These are phyloP conservation scores for Anorthoa munda DNA, from an alignment of 2,888 invertebrate genomes.

Conservation along the genomic window DNA sequence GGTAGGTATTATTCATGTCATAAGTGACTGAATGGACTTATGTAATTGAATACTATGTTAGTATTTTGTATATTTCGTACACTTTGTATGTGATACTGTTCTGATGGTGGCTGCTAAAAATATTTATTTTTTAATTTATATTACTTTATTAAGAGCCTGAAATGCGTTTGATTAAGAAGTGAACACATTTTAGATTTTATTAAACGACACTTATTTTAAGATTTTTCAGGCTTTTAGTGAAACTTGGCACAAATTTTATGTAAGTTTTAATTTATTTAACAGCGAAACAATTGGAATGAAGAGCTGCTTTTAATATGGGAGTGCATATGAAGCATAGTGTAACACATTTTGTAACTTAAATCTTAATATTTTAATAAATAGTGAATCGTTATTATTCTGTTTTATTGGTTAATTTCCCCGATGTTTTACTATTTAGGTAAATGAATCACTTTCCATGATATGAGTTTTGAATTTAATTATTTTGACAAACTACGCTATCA, in stretches of 20 bases:
- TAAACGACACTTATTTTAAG: slow-evolving; percentile 14
- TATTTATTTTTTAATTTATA: slow-evolving; percentile 63
- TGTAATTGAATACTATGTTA: slow-evolving; percentile 52
- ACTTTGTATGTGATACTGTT: slow-evolving; percentile 57
- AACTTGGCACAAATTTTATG: slow-evolving; percentile 52
- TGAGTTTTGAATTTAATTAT: background rate
- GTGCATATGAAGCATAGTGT: slow-evolving; percentile 9
- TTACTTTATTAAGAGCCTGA: slow-evolving; percentile 66
- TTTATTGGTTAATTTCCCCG: slow-evolving; percentile 30
- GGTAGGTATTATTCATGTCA: slow-evolving; percentile 38
- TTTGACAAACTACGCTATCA: background rate
- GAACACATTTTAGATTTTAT: background rate
- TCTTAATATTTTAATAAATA: slow-evolving; percentile 55
- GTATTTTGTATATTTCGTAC: slow-evolving; percentile 53
- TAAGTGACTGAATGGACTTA: slow-evolving; percentile 56
- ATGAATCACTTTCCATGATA: background rate
- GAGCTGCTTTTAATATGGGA: slow-evolving; percentile 34
- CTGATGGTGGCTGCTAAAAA: slow-evolving; percentile 66
- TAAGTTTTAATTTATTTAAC: slow-evolving; percentile 63
- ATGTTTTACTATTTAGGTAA: background rate
- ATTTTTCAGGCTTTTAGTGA: slow-evolving; percentile 61
- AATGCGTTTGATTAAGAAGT: slow-evolving; percentile 30
- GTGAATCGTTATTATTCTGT: slow-evolving; percentile 30
- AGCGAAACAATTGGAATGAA: slow-evolving; percentile 32
- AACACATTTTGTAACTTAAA: slow-evolving; percentile 36